Evolutionary conservation across 2,888 invertebrate genomes (phyloP).

Genomic region (Eupithecia abbreviata): DNA sequence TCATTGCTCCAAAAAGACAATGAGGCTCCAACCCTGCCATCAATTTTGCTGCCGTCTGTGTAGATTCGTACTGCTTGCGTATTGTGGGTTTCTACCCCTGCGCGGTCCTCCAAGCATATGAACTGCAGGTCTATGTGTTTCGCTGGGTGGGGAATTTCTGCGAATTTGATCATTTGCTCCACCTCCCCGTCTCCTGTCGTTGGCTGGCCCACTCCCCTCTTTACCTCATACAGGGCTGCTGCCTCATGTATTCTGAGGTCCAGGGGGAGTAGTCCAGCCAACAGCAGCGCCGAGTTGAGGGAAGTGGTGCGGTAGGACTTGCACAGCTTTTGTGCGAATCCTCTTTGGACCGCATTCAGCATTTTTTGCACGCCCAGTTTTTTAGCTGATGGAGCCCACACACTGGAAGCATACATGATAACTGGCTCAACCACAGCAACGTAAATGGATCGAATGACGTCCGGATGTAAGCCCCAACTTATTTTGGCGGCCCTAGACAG

Average conservation of each 20-base stretch:
- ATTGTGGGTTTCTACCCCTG: not conserved
- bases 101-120: slow-evolving; percentile 16
- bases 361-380: slow-evolving; percentile 11
- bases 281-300: no score
- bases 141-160: slow-evolving; percentile 18
- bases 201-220: slow-evolving; percentile 1
- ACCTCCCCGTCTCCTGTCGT: slow-evolving; percentile 5
- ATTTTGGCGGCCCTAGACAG: not conserved
- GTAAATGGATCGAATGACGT: slow-evolving; percentile 3
- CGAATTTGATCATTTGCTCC: not conserved
- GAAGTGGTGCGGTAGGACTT: no score
- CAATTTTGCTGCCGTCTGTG: slow-evolving; percentile 31
- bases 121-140: slow-evolving; percentile 11
- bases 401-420: slow-evolving; percentile 11
- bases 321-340: no score
- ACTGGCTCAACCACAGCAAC: slow-evolving; percentile 10
- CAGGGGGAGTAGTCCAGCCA: slow-evolving; percentile 9
- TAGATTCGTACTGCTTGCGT: slow-evolving; percentile 8
- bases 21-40: slow-evolving; percentile 24
- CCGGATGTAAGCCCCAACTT: slow-evolving; percentile 13
- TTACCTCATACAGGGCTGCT: not conserved
- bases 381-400: not conserved
- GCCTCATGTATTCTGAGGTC: slow-evolving; percentile 26
- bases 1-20: not conserved
- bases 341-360: not conserved